Evolutionary conservation across 2,113 vertebrate genomes (phyloP), one percentile per base, ranked within the genome.

Genomic region (Trinectes maculatus): DNA sequence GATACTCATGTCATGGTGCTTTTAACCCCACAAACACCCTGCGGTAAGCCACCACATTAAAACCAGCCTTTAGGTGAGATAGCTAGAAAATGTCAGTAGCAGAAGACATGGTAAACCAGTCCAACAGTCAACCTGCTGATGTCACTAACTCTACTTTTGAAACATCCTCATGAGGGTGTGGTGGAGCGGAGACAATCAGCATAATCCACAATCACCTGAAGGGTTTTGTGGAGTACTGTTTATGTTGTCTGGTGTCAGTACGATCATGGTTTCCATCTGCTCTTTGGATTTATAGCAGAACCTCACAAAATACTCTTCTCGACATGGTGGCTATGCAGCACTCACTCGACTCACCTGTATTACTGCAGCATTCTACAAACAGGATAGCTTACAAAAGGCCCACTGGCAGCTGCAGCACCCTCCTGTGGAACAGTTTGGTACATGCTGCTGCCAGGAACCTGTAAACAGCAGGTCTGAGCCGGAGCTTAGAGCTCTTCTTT

Each of bases 261-360:
- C 67, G 25, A 18, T 57, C 8, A 3, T 40, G 11, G 11, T 51
- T 26, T 25, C 25, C 1, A 47, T 31, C 28, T 47, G 11, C 18
- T 55, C 22, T 22, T 6, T 34, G 22, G 25, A 59, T 52, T 46
- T 26, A 12, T 53, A 28, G 22, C 53, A 7, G 12, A 16, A 22
- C 11, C 44, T n/a, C 26, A 54, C 25, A n/a, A n/a, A n/a, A n/a
- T 8, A 31, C 26, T 15, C 0, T 2, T 56, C 44, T 62, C 24
- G 46, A n/a, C n/a, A n/a, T n/a, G n/a, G 6, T 3, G 4, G 8
- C 28, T 36, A 16, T 28, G 21, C 31, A 22, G 29, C 26, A 29
- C 21, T 34, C 28, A 24, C n/a, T 15, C 31, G 25, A 79, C 54
- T 76, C 72, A 82, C 78, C 83, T 84, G 52, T 52, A 40, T 48